Conservation (phyloP, 2,113 vertebrate species). For the Peucedramus taeniatus region DNA sequence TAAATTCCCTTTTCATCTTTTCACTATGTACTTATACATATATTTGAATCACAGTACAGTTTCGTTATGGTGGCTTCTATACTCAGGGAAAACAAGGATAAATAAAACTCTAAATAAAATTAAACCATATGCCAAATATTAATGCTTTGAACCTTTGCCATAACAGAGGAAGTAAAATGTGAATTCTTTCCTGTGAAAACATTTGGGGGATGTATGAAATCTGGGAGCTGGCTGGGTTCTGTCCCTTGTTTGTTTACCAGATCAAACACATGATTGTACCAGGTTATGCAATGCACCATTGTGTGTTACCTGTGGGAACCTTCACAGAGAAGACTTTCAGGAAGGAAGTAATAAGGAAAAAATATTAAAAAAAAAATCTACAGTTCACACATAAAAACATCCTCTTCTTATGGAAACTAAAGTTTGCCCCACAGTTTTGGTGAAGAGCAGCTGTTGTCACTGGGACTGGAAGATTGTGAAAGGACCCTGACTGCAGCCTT, state of each 20-base stretch:
- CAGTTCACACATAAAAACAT: neutral
- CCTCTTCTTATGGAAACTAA: neutral
- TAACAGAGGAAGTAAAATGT: conserved; percentile 24
- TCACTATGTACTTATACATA: neutral
- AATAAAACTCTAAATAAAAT: conserved; percentile 23
- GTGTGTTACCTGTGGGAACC: neutral
- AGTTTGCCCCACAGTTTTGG: neutral
- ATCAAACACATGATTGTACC: neutral
- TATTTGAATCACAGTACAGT: neutral
- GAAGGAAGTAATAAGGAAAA: neutral
- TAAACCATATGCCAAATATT: conserved; percentile 16
- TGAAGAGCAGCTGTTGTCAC: neutral
- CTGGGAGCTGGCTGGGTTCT: neutral
- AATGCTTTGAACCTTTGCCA: conserved; percentile 21
- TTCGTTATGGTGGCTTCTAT: neutral
- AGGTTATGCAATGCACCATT: neutral
- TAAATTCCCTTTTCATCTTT: neutral
- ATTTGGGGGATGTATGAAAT: conserved; percentile 15
- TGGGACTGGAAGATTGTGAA: neutral
- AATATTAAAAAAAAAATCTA: no score
- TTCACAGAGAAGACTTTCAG: neutral
- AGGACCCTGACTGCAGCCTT: neutral
- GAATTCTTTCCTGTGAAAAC: conserved; percentile 31
- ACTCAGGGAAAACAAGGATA: conserved; percentile 1
- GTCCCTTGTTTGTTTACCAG: neutral